These are phyloP conservation scores for Aphodius granarius DNA, from an alignment of 2,888 invertebrate species.

Conservation along the genomic window DNA sequence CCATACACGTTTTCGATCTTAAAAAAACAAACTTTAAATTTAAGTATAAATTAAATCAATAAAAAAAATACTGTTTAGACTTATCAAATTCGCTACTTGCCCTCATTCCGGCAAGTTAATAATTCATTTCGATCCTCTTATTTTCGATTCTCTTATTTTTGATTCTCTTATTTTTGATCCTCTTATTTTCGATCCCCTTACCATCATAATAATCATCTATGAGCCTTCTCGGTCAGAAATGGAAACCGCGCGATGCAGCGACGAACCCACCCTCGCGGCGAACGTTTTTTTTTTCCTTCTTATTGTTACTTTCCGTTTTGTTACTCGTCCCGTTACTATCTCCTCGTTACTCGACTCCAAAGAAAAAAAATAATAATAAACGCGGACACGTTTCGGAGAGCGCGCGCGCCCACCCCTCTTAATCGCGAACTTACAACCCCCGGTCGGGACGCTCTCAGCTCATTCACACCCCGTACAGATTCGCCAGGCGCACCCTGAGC, in stretches of 20 bases:
- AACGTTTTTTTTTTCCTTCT: slow-evolving; percentile 17
- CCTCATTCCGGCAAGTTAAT: neutral
- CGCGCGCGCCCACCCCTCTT: slow-evolving; percentile 26
- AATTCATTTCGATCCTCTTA: neutral
- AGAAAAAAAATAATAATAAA: no score
- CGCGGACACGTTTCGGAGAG: slow-evolving; percentile 23
- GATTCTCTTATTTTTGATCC: no score
- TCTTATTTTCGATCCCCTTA: no score
- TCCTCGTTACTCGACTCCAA: no score
- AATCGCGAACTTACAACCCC: slow-evolving; percentile 3
- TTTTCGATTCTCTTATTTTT: no score
- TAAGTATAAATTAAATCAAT: neutral
- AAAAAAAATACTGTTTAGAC: neutral
- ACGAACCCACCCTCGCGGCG: slow-evolving; percentile 46
- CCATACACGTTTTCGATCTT: neutral
- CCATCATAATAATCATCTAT: slow-evolving; percentile 6
- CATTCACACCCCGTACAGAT: slow-evolving; percentile 65
- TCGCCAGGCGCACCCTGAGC: slow-evolving; percentile 84
- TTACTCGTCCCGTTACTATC: neutral
- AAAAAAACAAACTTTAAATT: neutral
- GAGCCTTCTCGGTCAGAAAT: slow-evolving; percentile 16
- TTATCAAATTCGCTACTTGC: neutral
- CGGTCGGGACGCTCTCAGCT: slow-evolving; percentile 20
- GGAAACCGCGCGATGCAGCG: slow-evolving; percentile 23
- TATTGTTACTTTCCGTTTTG: neutral